phyloP scores from a whole-genome alignment of 2,797 vertebrate species.

The Simalia tracyae region DNA sequence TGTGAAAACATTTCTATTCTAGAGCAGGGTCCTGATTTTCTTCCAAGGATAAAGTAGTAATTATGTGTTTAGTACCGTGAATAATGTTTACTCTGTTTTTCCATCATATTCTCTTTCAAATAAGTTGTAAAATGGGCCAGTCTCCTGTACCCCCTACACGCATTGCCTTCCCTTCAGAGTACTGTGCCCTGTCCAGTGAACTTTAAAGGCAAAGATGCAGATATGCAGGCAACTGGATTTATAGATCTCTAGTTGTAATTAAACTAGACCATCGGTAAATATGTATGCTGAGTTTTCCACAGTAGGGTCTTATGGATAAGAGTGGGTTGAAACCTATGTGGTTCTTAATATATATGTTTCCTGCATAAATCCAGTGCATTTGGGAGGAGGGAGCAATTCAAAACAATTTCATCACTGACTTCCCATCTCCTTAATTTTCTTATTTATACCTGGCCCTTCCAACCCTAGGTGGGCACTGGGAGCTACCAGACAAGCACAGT shows the following conservation, averaged over 20 bases:
- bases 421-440: background rate
- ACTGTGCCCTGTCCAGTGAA: background rate
- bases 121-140: background rate
- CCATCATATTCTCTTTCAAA: background rate
- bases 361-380: background rate
- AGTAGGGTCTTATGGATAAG: background rate
- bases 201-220: background rate
- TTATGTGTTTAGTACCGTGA: background rate
- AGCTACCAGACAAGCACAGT: background rate
- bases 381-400: background rate
- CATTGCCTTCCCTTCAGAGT: background rate
- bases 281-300: too few species aligned
- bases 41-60: background rate
- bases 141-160: background rate
- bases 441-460: background rate
- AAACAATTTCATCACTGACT: background rate
- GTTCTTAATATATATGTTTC: background rate
- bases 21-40: slow-evolving; percentile 20
- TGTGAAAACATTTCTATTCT: slow-evolving; percentile 24
- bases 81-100: background rate
- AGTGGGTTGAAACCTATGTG: background rate
- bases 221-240: background rate
- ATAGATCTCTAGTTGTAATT: too few species aligned
- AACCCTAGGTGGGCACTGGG: background rate
- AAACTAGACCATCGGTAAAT: background rate